Percentiles rank a stretch among this genome's conserved stretches.
phyloP scores from a whole-genome alignment of 2,113 vertebrate genomes.

The Eretmochelys imbricata region DNA sequence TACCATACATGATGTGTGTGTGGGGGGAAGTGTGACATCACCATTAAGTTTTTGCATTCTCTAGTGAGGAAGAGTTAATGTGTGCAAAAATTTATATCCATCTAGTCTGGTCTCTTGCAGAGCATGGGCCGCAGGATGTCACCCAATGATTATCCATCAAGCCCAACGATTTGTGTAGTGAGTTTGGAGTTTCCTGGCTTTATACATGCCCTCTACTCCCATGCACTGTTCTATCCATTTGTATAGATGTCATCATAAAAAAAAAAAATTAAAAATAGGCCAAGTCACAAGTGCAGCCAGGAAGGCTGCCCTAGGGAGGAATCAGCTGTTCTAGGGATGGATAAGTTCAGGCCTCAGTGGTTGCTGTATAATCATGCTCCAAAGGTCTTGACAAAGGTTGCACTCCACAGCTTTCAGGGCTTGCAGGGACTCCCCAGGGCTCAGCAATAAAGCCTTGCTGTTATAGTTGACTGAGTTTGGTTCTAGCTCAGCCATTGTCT shows the following conservation, averaged over 20 bases:
- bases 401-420: background rate
- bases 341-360: background rate
- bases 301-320: background rate
- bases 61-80: background rate
- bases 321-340: background rate
- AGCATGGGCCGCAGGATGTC: background rate
- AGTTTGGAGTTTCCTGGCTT: background rate
- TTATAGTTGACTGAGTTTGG: background rate
- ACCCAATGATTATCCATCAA: background rate
- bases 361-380: background rate
- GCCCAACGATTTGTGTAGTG: background rate
- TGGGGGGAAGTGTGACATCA: background rate
- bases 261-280: background rate
- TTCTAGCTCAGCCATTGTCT: background rate
- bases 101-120: background rate
- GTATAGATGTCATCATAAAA: background rate
- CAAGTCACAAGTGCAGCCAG: background rate
- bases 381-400: background rate
- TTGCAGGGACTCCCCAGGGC: background rate
- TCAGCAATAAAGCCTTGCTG: background rate
- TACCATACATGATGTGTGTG: background rate
- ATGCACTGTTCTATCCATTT: background rate
- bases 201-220: background rate
- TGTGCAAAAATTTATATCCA: background rate
- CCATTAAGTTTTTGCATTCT: background rate